Percentiles rank a stretch among this genome's conserved stretches.
Evolutionary conservation across 2,888 invertebrate genomes (phyloP).

Genomic region (Tortrix viridana): DNA sequence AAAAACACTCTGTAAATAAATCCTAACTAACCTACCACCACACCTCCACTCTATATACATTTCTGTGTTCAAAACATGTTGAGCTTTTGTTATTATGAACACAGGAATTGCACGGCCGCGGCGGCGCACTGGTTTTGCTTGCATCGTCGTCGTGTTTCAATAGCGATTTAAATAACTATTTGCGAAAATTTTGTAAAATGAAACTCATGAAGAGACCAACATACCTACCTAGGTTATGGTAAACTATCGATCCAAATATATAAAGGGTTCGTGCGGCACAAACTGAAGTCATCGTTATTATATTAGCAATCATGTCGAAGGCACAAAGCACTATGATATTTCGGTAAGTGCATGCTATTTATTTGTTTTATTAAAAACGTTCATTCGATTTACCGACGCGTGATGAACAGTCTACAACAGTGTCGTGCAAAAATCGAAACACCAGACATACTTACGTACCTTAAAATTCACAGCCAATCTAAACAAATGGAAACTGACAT

Average conservation of each 20-base stretch:
- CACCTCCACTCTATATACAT: not conserved
- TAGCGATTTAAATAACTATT: conserved; percentile 60
- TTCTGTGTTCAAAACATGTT: conserved; percentile 33
- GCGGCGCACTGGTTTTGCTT: conserved; percentile 62
- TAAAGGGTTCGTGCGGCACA: conserved; percentile 74
- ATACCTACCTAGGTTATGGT: conserved; percentile 67
- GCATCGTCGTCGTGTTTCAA: conserved; percentile 58
- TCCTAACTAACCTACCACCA: conserved; percentile 13
- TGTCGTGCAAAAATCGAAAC: conserved; percentile 72
- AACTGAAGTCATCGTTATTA: conserved; percentile 69
- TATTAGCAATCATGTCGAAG: conserved; percentile 70
- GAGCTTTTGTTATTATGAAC: conserved; percentile 44
- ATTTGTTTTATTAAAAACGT: conserved; percentile 53
- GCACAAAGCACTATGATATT: conserved; percentile 72
- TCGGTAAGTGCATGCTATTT: conserved; percentile 69
- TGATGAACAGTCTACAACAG: conserved; percentile 54
- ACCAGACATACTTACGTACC: conserved; percentile 76
- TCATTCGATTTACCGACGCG: conserved; percentile 47
- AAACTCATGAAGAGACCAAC: too few relatives aligned
- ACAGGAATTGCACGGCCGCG: conserved; percentile 59
- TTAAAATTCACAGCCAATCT: conserved; percentile 84
- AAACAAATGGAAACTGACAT: conserved; percentile 84
- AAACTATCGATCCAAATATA: conserved; percentile 80
- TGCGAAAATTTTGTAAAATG: conserved; percentile 73
- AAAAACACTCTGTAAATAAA: conserved; percentile 24